Conservation (phyloP, 2,888 invertebrate genomes). For the Drosophila leonis region DNA sequence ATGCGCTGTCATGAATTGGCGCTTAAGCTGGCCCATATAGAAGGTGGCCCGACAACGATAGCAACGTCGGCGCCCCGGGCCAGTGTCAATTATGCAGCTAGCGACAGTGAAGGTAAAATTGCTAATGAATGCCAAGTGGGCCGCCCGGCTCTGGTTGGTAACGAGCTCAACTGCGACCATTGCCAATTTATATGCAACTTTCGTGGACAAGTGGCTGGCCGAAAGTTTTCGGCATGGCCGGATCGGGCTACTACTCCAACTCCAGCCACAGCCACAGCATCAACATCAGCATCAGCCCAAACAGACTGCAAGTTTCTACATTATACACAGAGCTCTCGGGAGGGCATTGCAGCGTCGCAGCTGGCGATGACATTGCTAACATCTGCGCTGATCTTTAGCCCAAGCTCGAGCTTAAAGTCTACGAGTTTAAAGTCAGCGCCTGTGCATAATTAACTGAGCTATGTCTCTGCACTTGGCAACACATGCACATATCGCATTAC, state of each 20-base stretch:
- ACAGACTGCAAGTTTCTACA: conserved; percentile 69
- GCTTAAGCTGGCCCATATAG: conserved; percentile 41
- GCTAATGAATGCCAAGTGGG: conserved; percentile 79
- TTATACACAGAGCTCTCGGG: conserved; percentile 51
- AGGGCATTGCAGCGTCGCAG: conserved; percentile 17
- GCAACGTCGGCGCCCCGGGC: conserved; percentile 53
- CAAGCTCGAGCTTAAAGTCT: conserved; percentile 59
- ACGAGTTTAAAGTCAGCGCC: conserved; percentile 56
- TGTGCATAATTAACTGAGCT: conserved; percentile 75
- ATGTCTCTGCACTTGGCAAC: conserved; percentile 57
- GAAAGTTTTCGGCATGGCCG: conserved; percentile 57
- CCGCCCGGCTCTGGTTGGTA: conserved; percentile 14
- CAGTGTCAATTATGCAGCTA: conserved; percentile 75
- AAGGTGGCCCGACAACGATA: conserved; percentile 41
- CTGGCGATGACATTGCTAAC: conserved; percentile 64
- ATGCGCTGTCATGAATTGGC: conserved; percentile 64
- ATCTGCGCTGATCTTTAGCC: conserved; percentile 45
- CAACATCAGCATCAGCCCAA: not conserved
- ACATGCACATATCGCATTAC: conserved; percentile 49
- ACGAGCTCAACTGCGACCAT: conserved; percentile 46
- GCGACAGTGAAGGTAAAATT: conserved; percentile 71
- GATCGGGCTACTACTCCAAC: not conserved
- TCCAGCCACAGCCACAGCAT: too few species aligned
- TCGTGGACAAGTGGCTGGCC: conserved; percentile 57
- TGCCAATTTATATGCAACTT: conserved; percentile 78